Base-by-base conservation (phyloP, 1,140 invertebrate species). In the Capitella teleta region DNA sequence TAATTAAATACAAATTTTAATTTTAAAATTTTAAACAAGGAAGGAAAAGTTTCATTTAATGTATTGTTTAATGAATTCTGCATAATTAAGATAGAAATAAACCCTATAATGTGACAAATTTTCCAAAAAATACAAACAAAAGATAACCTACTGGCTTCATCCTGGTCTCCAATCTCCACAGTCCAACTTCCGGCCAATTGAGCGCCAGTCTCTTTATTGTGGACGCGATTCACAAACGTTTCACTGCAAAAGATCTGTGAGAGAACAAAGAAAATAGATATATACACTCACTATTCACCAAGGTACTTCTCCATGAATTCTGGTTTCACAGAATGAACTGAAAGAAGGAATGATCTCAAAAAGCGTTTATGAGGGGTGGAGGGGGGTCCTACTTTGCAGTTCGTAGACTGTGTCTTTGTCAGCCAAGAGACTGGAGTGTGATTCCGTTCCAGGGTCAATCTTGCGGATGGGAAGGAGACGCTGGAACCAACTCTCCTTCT, bases 141-240 rank as follows among this genome's bases (percentile, higher is more conserved):
- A n/a, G n/a, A n/a, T n/a, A n/a, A 56, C 67, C 54, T 61, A 77
- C 75, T 60, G 26, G 87, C 87, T 75, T 97, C 92, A 78, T 98
- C 93, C 75, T 95, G 83, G 66, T 95, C 91, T n/a, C 94, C 94
- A 38, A 96, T 87, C 46, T 86, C 84, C 6, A 96, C 92, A 5
- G 71, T 70, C 64, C 74, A 79, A 57, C 76, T 77, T 6, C 72
- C 78, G 25, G 73, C 65, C n/a, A 78, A 61, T 52, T 74, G 64
- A 18, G 69, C 63, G 45, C 70, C 67, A 30, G 61, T 63, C 2
- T 60, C 48, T 53, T 72, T 72, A 6, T 61, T 55, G 36, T 85
- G 79, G 53, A 91, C 79, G 61, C 87, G 77, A 56, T 83, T 77
- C 19, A 86, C 82, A 63, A 82, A 84, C 50, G 81, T 80, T 74